These are phyloP conservation scores for Orthochromis indermauri DNA, from an alignment of 2,113 vertebrate species.

Conservation along the genomic window DNA sequence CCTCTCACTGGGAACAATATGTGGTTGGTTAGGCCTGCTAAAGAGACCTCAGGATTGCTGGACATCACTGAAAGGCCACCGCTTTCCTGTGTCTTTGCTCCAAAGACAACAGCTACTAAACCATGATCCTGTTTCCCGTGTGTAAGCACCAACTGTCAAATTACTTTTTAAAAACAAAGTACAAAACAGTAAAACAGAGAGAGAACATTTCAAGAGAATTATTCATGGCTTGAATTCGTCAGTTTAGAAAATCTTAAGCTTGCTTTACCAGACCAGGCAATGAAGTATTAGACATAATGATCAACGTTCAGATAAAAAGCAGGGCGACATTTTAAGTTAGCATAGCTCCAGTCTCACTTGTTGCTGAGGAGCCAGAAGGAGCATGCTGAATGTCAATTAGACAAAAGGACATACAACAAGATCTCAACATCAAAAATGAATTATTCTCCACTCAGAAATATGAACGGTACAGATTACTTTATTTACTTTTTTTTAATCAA, in stretches of 20 bases:
- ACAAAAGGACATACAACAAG: not conserved
- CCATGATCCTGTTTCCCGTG: constrained; percentile 23
- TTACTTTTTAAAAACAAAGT: not conserved
- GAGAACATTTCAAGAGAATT: not conserved
- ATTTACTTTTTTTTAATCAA: not conserved
- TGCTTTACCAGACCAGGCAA: not conserved
- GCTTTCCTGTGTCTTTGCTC: constrained; percentile 44
- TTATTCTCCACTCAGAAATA: no score
- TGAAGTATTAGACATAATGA: not conserved
- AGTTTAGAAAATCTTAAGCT: not conserved
- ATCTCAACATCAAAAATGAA: not conserved
- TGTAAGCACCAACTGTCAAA: constrained; percentile 7
- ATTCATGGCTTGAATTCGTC: not conserved
- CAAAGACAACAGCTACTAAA: constrained; percentile 56
- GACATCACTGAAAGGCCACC: constrained; percentile 13
- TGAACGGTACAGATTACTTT: not conserved
- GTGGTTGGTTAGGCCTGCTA: constrained; percentile 37
- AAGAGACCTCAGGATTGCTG: constrained; percentile 64
- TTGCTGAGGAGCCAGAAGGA: not conserved
- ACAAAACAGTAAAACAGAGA: not conserved
- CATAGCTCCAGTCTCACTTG: not conserved
- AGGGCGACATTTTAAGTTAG: not conserved
- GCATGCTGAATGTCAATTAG: not conserved
- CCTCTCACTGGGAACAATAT: constrained; percentile 36
- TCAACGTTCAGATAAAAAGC: not conserved